Conservation (phyloP, 2,113 vertebrate species). For the Oncorhynchus kisutch region DNA sequence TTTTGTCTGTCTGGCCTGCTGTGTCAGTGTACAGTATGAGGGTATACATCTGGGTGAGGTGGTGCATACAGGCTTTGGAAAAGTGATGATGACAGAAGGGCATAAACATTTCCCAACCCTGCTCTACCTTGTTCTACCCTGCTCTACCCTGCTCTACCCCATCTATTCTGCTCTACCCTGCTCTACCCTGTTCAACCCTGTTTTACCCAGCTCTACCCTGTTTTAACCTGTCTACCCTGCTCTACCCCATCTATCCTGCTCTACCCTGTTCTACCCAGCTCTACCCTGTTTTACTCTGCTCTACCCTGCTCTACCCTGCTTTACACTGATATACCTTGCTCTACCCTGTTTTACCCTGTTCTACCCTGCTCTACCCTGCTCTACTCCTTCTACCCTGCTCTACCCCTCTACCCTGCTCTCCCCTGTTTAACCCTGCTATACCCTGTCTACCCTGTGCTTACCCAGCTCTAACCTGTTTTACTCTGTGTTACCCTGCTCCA, state of each 20-base stretch:
- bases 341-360: background rate
- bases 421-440: background rate
- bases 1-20: background rate
- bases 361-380: too few species aligned
- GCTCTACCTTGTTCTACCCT: background rate
- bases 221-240: background rate
- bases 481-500: background rate
- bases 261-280: background rate
- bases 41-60: background rate
- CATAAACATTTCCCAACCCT: background rate
- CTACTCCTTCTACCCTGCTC: too few species aligned
- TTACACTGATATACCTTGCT: too few species aligned
- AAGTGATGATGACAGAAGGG: background rate
- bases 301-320: too few species aligned
- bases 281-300: too few species aligned
- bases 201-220: background rate
- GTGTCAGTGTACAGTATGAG: background rate
- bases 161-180: too few species aligned
- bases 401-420: constrained; percentile 10
- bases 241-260: background rate
- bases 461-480: background rate
- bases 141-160: background rate
- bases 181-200: background rate
- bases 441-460: background rate
- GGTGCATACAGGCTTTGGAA: background rate